Evolutionary conservation across 2,797 vertebrate species (phyloP).

Genomic region (Salarias fasciatus): DNA sequence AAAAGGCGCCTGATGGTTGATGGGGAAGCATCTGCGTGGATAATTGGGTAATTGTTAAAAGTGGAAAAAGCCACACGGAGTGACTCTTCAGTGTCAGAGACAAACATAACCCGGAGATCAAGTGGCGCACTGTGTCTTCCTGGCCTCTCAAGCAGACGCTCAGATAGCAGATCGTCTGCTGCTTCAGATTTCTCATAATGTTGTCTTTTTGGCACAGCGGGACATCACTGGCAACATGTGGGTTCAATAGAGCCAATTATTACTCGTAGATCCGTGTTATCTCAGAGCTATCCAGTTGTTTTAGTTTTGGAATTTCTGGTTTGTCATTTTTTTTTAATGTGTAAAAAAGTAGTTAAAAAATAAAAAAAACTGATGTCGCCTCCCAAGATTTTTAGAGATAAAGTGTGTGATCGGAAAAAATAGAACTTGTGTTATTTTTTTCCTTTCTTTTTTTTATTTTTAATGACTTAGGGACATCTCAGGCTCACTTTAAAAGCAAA

Average conservation of each 20-base stretch:
- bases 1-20: not conserved
- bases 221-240: constrained; percentile 25
- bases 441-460: too few species aligned
- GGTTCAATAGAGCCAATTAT: constrained; percentile 34
- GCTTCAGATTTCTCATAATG: constrained; percentile 3
- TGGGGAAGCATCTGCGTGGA: not conserved
- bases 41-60: not conserved
- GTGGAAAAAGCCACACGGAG: not conserved
- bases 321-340: too few species aligned
- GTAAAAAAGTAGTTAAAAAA: too few species aligned
- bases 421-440: too few species aligned
- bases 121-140: not conserved
- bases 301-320: too few species aligned
- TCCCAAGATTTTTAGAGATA: too few species aligned
- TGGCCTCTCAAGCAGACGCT: not conserved
- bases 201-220: constrained; percentile 17
- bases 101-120: not conserved
- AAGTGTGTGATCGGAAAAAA: too few species aligned
- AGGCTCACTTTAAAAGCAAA: too few species aligned
- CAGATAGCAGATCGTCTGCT: not conserved
- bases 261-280: too few species aligned
- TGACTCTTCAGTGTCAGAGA: not conserved
- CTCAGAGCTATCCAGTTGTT: too few species aligned
- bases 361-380: too few species aligned
- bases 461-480: too few species aligned